A percentile compares a stretch with the other conserved stretches of the same genome.
phyloP scores from a whole-genome alignment of 2,113 vertebrate genomes.

The Gambusia affinis region DNA sequence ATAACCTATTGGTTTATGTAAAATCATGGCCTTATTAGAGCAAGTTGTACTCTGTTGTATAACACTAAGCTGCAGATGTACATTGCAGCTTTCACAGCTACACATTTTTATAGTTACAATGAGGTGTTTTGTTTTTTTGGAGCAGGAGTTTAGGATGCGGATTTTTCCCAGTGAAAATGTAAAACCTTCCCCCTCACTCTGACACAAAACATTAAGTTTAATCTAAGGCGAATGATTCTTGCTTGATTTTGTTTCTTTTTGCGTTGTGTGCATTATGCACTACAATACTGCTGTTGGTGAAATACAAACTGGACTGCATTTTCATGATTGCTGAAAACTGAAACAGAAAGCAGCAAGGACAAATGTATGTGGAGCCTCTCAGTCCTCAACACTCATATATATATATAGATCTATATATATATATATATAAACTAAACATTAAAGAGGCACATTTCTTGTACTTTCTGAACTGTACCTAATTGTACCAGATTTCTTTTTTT shows the following conservation, averaged over 20 bases:
- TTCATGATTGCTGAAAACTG: slow-evolving; percentile 21
- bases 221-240: slow-evolving; percentile 47
- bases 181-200: slow-evolving; percentile 11
- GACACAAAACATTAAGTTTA: slow-evolving; percentile 56
- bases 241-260: not conserved
- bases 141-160: not conserved
- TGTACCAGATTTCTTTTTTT: slow-evolving; percentile 47
- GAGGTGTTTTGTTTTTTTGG: not conserved
- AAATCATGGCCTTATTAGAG: slow-evolving; percentile 66
- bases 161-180: slow-evolving; percentile 18
- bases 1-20: slow-evolving; percentile 48
- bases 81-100: slow-evolving; percentile 36
- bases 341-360: slow-evolving; percentile 27
- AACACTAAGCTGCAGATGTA: slow-evolving; percentile 37
- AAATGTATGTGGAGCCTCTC: slow-evolving; percentile 39
- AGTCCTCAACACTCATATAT: slow-evolving; percentile 46
- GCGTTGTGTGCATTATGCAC: slow-evolving; percentile 43
- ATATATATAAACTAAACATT: not conserved
- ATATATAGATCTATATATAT: no score
- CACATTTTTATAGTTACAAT: slow-evolving; percentile 5
- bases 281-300: slow-evolving; percentile 27
- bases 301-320: slow-evolving; percentile 17
- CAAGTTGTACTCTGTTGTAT: slow-evolving; percentile 38
- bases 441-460: slow-evolving; percentile 38
- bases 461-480: slow-evolving; percentile 46